A percentile compares a stretch with the other conserved stretches of the same genome.
These are phyloP conservation scores for Nomada fabriciana DNA, from an alignment of 2,888 invertebrate species.

Conservation along the genomic window DNA sequence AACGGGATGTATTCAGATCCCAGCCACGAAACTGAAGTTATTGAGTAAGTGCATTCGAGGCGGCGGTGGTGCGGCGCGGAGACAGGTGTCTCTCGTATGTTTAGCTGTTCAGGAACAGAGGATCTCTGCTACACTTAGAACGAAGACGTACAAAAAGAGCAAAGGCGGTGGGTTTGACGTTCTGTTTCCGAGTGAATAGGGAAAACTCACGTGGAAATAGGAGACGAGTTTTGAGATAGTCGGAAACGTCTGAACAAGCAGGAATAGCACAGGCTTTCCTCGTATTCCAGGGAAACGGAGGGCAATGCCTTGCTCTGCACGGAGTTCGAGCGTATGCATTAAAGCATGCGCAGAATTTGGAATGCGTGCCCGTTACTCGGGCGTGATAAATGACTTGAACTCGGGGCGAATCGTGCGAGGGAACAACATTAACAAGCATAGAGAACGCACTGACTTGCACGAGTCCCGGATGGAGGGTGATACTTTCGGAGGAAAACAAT, in stretches of 20 bases:
- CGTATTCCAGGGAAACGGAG: neutral
- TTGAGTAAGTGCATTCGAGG: constrained; percentile 16
- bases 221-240: too few species aligned
- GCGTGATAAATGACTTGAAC: constrained; percentile 3
- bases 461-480: neutral
- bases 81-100: constrained; percentile 8
- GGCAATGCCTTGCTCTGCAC: constrained; percentile 7
- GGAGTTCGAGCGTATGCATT: neutral
- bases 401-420: neutral
- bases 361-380: constrained; percentile 15
- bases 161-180: neutral
- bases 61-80: neutral
- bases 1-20: constrained; percentile 41
- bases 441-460: neutral
- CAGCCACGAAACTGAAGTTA: constrained; percentile 28
- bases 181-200: neutral
- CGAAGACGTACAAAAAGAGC: neutral
- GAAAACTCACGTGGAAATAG: constrained; percentile 6
- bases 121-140: constrained; percentile 11
- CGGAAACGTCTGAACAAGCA: neutral
- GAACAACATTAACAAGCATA: constrained; percentile 6
- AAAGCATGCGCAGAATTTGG: constrained; percentile 6
- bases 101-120: neutral
- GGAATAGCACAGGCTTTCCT: neutral
- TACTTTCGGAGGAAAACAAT: neutral